phyloP scores from a whole-genome alignment of 2,113 vertebrate species.

The Copsychus sechellarum region DNA sequence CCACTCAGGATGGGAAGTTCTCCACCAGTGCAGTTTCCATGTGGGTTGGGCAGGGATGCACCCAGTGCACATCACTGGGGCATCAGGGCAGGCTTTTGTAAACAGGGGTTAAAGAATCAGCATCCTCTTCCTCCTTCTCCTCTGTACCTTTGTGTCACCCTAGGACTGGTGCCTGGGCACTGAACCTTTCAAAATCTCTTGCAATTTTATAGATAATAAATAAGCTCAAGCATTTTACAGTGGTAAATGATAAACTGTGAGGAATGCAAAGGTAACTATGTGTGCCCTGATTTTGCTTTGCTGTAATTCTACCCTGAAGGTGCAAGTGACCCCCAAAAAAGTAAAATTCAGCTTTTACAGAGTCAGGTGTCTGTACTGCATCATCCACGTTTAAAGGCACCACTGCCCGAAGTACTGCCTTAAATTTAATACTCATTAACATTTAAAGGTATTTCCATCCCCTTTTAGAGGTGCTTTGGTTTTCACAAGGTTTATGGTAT shows the following conservation, averaged over 20 bases:
- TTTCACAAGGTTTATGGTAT: background rate
- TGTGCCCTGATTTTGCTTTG: background rate
- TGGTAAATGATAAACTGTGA: rapidly evolving
- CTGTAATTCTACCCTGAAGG: background rate
- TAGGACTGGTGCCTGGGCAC: background rate
- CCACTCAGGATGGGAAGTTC: rapidly evolving
- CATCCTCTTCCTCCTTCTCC: background rate
- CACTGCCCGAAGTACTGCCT: background rate
- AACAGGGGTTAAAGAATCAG: background rate
- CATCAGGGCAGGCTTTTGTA: background rate
- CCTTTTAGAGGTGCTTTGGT: background rate
- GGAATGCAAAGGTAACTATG: background rate
- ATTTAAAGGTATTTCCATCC: background rate
- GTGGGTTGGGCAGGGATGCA: background rate
- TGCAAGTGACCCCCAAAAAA: background rate
- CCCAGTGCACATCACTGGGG: background rate
- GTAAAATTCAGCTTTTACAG: background rate
- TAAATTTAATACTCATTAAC: background rate
- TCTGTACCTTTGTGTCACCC: background rate
- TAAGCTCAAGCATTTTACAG: background rate
- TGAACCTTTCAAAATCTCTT: background rate
- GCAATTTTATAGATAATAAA: background rate
- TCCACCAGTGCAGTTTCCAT: background rate
- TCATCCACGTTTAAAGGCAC: background rate
- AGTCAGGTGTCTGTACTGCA: background rate